Evolutionary conservation across 2,888 invertebrate genomes (phyloP).

Genomic region (Dyspetes luteomarginatus): DNA sequence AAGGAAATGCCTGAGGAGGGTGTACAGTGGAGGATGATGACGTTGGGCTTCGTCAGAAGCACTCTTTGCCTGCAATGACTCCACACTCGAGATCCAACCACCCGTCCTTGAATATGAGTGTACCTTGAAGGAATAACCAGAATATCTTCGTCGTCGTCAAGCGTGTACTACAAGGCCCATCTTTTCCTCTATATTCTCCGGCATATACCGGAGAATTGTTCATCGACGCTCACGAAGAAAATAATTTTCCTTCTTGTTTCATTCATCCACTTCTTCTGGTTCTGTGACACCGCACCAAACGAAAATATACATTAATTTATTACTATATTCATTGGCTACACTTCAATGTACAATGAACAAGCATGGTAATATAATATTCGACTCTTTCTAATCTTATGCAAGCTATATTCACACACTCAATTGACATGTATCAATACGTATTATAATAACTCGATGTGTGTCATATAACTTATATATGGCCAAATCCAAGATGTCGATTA

Average conservation of each 20-base stretch:
- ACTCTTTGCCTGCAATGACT: constrained; percentile 79
- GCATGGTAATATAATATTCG: too few relatives aligned
- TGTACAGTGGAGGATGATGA: constrained; percentile 71
- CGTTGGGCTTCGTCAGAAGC: constrained; percentile 75
- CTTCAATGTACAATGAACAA: too few relatives aligned
- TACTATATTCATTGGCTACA: too few relatives aligned
- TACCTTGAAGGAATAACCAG: constrained; percentile 77
- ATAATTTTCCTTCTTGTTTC: background rate
- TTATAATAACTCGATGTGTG: too few relatives aligned
- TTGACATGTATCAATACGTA: too few relatives aligned
- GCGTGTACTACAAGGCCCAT: too few relatives aligned
- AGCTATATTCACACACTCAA: too few relatives aligned
- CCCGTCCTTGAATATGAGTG: constrained; percentile 69
- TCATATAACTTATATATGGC: too few relatives aligned
- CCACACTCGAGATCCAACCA: constrained; percentile 79
- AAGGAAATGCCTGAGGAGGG: constrained; percentile 61
- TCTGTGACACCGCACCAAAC: too few relatives aligned
- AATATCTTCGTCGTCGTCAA: constrained; percentile 37
- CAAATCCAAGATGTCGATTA: too few relatives aligned
- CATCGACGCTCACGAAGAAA: constrained; percentile 9
- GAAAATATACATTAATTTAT: too few relatives aligned
- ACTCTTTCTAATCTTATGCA: too few relatives aligned
- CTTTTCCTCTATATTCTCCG: constrained; percentile 9
- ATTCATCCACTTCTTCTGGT: background rate
- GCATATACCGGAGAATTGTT: background rate